Percentiles rank a stretch among this genome's conserved stretches.
Conservation (phyloP, 2,888 invertebrate species). For the Cistogaster globosa region DNA sequence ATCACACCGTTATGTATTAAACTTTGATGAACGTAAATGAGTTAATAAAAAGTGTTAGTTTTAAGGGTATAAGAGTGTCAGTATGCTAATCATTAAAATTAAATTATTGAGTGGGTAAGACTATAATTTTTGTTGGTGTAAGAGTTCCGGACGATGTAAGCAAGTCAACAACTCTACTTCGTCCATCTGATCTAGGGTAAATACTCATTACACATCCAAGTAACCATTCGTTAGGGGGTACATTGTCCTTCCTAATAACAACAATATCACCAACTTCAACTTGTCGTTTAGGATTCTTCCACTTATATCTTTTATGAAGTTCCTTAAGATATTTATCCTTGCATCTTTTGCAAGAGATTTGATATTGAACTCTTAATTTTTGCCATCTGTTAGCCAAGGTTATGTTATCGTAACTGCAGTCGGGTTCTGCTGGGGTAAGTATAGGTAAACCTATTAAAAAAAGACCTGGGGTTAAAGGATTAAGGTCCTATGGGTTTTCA, state of each 20-base stretch:
- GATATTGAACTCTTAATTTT: not conserved
- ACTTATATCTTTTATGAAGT: slow-evolving; percentile 2
- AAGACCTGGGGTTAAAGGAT: slow-evolving; percentile 19
- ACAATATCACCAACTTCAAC: not conserved
- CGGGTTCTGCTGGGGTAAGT: slow-evolving; percentile 10
- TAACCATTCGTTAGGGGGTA: not conserved
- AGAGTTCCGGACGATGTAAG: not conserved
- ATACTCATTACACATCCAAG: not conserved
- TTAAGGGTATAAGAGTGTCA: not conserved
- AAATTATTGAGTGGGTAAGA: slow-evolving; percentile 8
- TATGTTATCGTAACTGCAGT: not conserved
- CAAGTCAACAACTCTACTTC: slow-evolving; percentile 15
- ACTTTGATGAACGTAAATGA: not conserved
- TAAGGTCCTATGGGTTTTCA: not conserved
- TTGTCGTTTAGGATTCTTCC: not conserved
- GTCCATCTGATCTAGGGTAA: slow-evolving; percentile 4
- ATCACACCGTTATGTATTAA: not conserved
- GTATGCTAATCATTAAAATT: not conserved
- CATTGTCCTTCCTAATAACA: not conserved
- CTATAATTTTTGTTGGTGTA: slow-evolving; percentile 13
- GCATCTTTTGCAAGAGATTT: not conserved
- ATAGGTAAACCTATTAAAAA: slow-evolving; percentile 32
- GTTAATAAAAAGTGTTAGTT: not conserved
- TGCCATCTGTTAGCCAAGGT: slow-evolving; percentile 10
- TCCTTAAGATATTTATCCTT: slow-evolving; percentile 16